Conservation (phyloP, 2,888 invertebrate genomes). For the Erebia palarica region DNA sequence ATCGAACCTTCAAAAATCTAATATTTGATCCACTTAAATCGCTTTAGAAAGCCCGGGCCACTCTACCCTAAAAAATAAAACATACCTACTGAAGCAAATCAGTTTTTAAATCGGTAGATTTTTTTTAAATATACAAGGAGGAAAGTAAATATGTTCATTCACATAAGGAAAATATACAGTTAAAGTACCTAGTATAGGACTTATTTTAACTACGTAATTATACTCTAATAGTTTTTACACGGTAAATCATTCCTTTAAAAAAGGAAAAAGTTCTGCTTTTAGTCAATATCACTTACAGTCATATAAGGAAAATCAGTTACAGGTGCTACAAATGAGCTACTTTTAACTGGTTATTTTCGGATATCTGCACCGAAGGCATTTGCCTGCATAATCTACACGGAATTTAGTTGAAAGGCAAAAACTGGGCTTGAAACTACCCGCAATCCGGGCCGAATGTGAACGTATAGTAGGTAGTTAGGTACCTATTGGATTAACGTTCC, state of each 20-base stretch:
- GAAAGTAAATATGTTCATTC: too few relatives aligned
- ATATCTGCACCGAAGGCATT: slow-evolving; percentile 24
- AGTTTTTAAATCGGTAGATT: too few relatives aligned
- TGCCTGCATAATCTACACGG: slow-evolving; percentile 29
- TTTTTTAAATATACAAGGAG: too few relatives aligned
- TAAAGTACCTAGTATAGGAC: too few relatives aligned
- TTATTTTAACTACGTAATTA: too few relatives aligned
- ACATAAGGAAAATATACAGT: too few relatives aligned
- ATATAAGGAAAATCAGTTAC: slow-evolving; percentile 12
- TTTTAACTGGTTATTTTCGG: slow-evolving; percentile 33
- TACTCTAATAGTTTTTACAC: too few relatives aligned
- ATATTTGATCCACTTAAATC: too few relatives aligned
- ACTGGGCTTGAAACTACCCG: slow-evolving; percentile 34
- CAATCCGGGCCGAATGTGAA: slow-evolving; percentile 37
- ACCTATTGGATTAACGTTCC: slow-evolving; percentile 24
- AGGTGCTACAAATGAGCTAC: slow-evolving; percentile 19
- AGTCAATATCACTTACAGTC: background rate
- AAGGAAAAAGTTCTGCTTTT: background rate
- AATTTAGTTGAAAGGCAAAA: slow-evolving; percentile 33
- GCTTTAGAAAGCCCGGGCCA: too few relatives aligned
- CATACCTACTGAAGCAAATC: too few relatives aligned
- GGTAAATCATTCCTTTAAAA: background rate
- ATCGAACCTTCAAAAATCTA: too few relatives aligned
- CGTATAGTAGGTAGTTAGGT: slow-evolving; percentile 9
- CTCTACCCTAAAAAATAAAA: too few relatives aligned